Evolutionary conservation across 2,888 invertebrate genomes (phyloP), one percentile per base, ranked within the genome.

Genomic region (Dynastes hyllus): DNA sequence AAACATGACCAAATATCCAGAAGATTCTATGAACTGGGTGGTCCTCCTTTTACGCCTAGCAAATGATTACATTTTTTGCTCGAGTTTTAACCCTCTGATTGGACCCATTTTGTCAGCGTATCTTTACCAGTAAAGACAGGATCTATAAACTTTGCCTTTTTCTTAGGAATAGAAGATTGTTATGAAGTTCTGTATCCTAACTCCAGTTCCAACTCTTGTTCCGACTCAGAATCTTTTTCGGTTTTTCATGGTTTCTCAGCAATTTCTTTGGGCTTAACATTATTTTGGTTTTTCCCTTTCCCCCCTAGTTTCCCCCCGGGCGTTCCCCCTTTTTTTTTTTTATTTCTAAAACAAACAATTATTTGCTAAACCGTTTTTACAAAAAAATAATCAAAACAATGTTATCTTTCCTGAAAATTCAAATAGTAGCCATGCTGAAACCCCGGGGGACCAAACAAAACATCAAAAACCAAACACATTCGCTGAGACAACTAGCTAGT

Each of bases 1-100:
- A 76, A 63, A 45, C 61, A 63, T 65, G 50, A 8, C 63, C 63
- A 76, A 61, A 76, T 76, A 76, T 63, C 76, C 16, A 76, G 29
- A 61, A 61, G 29, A 61, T 55, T 76, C 8, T n/a, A 58, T 58
- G 63, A 63, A 50, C 63, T 61, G 53, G 11, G 53, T 16, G 13
- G 11, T 53, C 3, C 1, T 53, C 16, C 76, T 16, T 76, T 76
- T 63, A 63, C 63, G 37, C 76, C 76, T 13, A n/a, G 53, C 53
- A 29, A 45, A 16, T 63, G 32, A 45, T 27, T 37, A 63, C 13
- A 45, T 76, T 63, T 76, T 50, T 61, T 27, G 65, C 27, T 63
- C 63, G 27, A 63, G 61, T 63, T 76, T 61, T 63, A 32, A 76
- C 51, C 27, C 40, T 65, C n/a, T 65, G 27, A 50, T 61, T 63